phyloP scores from a whole-genome alignment of 1,140 invertebrate species.

The Tenebrio molitor region DNA sequence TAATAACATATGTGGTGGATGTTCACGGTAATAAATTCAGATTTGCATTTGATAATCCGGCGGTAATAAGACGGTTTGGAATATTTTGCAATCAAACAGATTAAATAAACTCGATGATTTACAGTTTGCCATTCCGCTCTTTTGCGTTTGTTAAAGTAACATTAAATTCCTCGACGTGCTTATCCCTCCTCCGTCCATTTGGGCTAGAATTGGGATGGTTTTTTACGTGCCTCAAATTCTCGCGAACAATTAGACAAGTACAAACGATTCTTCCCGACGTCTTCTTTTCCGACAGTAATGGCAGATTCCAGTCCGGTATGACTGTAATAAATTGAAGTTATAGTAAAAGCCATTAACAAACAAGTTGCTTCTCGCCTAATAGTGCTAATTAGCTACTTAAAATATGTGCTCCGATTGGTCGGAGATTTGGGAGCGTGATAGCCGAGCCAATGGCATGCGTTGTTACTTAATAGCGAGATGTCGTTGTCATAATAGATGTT shows the following conservation, averaged over 20 bases:
- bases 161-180: constrained; percentile 7
- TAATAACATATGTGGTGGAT: constrained; percentile 52
- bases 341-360: constrained; percentile 35
- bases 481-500: constrained; percentile 20
- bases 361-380: constrained; percentile 29
- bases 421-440: constrained; percentile 16
- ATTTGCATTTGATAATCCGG: constrained; percentile 54
- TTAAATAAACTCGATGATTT: constrained; percentile 53
- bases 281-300: background rate
- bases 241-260: too few species aligned
- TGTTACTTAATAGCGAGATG: constrained; percentile 15
- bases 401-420: constrained; percentile 16
- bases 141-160: constrained; percentile 12
- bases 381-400: constrained; percentile 40
- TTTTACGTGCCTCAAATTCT: background rate
- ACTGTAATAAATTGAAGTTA: constrained; percentile 2
- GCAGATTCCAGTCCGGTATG: background rate
- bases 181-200: constrained; percentile 1
- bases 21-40: constrained; percentile 54
- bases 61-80: constrained; percentile 54
- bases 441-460: constrained; percentile 19
- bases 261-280: too few species aligned
- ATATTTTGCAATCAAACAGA: constrained; percentile 57
- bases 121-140: background rate
- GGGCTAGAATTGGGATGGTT: background rate